phyloP scores from a whole-genome alignment of 2,797 vertebrate genomes.

The Anomalospiza imberbis region DNA sequence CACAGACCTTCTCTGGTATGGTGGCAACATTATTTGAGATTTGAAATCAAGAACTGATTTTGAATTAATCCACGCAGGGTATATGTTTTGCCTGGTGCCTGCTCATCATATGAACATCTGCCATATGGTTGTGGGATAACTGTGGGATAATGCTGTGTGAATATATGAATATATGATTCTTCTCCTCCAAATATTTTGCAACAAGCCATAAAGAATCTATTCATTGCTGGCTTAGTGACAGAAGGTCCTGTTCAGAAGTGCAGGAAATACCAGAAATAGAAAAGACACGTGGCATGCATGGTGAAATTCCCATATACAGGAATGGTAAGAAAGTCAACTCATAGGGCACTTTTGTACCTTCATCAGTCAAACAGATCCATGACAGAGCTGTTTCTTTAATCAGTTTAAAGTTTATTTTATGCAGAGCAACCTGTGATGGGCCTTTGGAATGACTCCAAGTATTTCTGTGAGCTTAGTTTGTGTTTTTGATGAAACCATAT shows the following conservation, averaged over 20 bases:
- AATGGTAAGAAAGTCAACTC: neutral
- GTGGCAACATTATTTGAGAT: neutral
- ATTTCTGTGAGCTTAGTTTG: neutral
- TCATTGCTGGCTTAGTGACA: neutral
- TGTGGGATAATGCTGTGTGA: neutral
- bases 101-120: neutral
- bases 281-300: neutral
- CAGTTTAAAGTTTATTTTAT: neutral
- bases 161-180: neutral
- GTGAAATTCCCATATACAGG: neutral
- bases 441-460: neutral
- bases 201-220: neutral
- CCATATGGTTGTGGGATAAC: neutral
- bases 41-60: neutral
- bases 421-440: neutral
- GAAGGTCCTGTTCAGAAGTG: neutral
- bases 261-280: neutral
- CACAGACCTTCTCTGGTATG: neutral
- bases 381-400: neutral
- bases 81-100: neutral
- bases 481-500: neutral
- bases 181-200: neutral
- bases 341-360: neutral
- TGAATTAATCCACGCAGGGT: neutral
- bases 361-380: neutral